phyloP scores from a whole-genome alignment of 2,888 invertebrate species.

The Phyllotreta cruciferae region DNA sequence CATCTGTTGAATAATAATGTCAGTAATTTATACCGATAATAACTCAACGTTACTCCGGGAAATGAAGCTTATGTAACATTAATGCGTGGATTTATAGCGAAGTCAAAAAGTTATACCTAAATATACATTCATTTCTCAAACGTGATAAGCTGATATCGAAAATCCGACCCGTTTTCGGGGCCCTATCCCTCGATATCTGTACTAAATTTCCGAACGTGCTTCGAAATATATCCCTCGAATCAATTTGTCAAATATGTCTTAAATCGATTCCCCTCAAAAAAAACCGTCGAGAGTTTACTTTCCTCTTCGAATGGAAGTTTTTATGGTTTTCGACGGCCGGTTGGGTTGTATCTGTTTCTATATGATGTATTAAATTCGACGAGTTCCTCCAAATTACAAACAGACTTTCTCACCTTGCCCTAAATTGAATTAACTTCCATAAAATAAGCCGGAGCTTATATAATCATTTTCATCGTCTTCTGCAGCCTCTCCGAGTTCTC shows the following conservation, averaged over 20 bases:
- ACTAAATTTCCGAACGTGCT: slow-evolving; percentile 30
- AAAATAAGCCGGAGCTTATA: no score
- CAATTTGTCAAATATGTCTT: slow-evolving; percentile 30
- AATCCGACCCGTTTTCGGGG: slow-evolving; percentile 16
- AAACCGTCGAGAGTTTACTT: slow-evolving; percentile 26
- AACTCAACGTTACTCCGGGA: background rate
- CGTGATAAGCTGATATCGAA: slow-evolving; percentile 25
- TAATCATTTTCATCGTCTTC: no score
- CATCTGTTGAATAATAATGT: background rate
- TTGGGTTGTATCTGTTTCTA: slow-evolving; percentile 23
- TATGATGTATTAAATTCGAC: slow-evolving; percentile 11
- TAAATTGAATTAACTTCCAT: no score
- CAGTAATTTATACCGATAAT: slow-evolving; percentile 2
- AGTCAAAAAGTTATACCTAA: slow-evolving; percentile 23
- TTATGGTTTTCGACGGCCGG: slow-evolving; percentile 20
- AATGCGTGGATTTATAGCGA: slow-evolving; percentile 10
- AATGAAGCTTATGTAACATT: slow-evolving; percentile 14
- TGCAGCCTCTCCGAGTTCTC: no score
- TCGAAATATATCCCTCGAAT: slow-evolving; percentile 30
- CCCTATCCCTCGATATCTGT: slow-evolving; percentile 12
- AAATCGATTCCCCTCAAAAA: slow-evolving; percentile 17
- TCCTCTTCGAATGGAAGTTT: slow-evolving; percentile 26
- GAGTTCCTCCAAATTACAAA: no score
- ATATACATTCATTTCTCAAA: slow-evolving; percentile 28
- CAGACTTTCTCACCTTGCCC: no score